Evolutionary conservation across 1,140 invertebrate genomes (phyloP).

Genomic region (Himalopsyche phryganea): DNA sequence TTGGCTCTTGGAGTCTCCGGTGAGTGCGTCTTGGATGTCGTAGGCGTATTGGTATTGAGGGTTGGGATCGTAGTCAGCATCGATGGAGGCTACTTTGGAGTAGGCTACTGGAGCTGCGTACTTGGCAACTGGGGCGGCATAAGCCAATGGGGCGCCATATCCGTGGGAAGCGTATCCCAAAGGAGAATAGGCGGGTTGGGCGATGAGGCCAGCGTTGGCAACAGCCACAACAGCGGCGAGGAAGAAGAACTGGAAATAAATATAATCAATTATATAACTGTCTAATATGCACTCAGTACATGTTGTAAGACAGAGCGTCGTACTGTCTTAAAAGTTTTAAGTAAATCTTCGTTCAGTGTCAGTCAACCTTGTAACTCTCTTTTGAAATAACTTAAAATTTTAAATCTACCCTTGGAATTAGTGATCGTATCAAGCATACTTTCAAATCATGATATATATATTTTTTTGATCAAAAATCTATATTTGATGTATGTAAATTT

Average conservation of each 20-base stretch:
- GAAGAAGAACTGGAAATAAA: conserved; percentile 18
- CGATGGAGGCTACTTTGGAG: conserved; percentile 35
- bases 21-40: conserved; percentile 48
- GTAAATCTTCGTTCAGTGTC: too few species aligned
- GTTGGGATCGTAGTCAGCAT: conserved; percentile 49
- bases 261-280: too few species aligned
- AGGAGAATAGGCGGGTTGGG: conserved; percentile 22
- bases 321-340: too few species aligned
- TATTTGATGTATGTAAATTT: too few species aligned
- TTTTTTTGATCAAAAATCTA: too few species aligned
- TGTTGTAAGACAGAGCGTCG: too few species aligned
- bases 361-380: too few species aligned
- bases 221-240: conserved; percentile 16
- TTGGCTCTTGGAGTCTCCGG: conserved; percentile 36
- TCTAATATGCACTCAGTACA: too few species aligned
- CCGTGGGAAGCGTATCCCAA: conserved; percentile 38
- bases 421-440: too few species aligned
- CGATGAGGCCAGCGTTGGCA: conserved; percentile 22
- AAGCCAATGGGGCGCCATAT: conserved; percentile 15
- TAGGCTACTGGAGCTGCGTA: conserved; percentile 30
- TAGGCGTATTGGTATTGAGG: conserved; percentile 58
- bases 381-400: too few species aligned
- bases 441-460: too few species aligned
- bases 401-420: too few species aligned
- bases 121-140: conserved; percentile 25